Conservation (phyloP, 2,113 vertebrate genomes). For the Lagopus muta region DNA sequence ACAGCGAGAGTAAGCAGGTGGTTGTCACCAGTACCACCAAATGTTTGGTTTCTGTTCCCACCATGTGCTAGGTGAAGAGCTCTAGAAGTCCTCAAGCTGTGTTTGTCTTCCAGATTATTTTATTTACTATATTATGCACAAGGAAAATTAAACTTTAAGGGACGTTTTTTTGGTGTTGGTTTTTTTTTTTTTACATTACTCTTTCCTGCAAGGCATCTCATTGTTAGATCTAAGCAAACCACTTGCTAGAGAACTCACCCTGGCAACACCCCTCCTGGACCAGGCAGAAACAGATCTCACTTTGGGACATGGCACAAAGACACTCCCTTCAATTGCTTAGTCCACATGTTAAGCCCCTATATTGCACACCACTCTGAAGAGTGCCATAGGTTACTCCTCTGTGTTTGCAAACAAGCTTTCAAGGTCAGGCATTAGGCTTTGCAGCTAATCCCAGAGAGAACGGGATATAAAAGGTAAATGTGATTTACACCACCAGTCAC, state of each 20-base stretch:
- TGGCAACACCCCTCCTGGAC: neutral
- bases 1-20: neutral
- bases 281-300: neutral
- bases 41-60: neutral
- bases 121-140: neutral
- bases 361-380: neutral
- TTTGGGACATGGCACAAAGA: neutral
- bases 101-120: neutral
- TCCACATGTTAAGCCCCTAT: neutral
- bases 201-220: neutral
- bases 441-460: slow-evolving; percentile 27
- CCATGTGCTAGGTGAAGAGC: neutral
- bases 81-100: neutral
- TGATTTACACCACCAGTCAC: slow-evolving; percentile 14
- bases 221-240: neutral
- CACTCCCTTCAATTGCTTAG: neutral
- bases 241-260: neutral
- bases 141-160: neutral
- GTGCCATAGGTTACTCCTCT: neutral
- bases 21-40: neutral
- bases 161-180: too few species aligned
- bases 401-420: neutral
- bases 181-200: neutral
- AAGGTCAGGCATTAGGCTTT: slow-evolving; percentile 64
- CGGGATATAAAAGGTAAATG: slow-evolving; percentile 20